Conservation (phyloP, 2,888 invertebrate genomes). For the Galeruca laticollis region DNA sequence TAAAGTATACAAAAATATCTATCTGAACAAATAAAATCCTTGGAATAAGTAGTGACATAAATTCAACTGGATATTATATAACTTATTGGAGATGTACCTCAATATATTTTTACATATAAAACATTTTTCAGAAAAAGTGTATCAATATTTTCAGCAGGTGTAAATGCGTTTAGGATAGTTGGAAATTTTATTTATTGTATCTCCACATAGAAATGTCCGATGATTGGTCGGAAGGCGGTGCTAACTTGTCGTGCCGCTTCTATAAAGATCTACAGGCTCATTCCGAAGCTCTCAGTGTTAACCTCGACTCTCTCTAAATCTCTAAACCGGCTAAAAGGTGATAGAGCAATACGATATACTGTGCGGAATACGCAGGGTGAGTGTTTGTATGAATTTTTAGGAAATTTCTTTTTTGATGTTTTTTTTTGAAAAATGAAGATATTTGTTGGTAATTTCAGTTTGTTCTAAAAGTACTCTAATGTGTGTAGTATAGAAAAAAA, state of each 20-base stretch:
- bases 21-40: not conserved
- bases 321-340: slow-evolving; percentile 7
- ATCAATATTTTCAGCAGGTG: slow-evolving; percentile 14
- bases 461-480: no score
- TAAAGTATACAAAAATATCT: not conserved
- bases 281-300: slow-evolving; percentile 50
- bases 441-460: no score
- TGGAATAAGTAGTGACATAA: not conserved
- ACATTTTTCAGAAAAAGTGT: not conserved
- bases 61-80: not conserved
- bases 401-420: not conserved
- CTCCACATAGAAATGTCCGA: slow-evolving; percentile 1
- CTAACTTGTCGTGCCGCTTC: slow-evolving; percentile 49
- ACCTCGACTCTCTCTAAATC: slow-evolving; percentile 42
- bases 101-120: not conserved
- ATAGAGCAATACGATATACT: not conserved
- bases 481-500: no score
- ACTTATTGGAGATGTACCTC: not conserved
- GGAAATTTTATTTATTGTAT: slow-evolving; percentile 18
- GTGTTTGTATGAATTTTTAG: not conserved
- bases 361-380: not conserved
- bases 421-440: no score
- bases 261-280: slow-evolving; percentile 53
- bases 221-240: slow-evolving; percentile 47
- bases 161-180: slow-evolving; percentile 22